Evolutionary conservation across 2,888 invertebrate species (phyloP), one percentile per base, ranked within the genome.

Genomic region (Euplagia quadripunctaria): DNA sequence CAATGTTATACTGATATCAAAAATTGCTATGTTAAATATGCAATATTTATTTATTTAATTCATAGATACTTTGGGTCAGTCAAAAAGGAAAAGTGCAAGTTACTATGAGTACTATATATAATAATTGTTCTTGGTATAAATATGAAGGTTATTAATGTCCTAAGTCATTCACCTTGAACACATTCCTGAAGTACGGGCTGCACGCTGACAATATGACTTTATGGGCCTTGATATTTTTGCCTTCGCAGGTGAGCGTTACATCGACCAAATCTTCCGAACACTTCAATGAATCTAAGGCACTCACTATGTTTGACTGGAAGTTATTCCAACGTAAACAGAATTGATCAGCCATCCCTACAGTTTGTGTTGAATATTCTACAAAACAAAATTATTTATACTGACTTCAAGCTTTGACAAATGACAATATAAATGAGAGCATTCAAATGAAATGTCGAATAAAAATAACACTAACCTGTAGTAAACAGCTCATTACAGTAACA

Each of bases 311-410:
- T 75, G 96, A 96, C 92, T 97, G 97, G 94, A 97, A 97, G 90
- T 97, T 97, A 91, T 97, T 97, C 97, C 97, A 97, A 94, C 97
- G 97, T 90, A 97, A 96, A 94, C 97, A 97, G 90, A 97, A 97
- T 91, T 97, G 97, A 93, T 97, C 97, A 88, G 96, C 95, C 96
- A 96, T 96, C 85, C 91, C 92, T 93, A 93, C 83, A 89, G 87
- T 88, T 86, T 89, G 76, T 86, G 83, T 87, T 86, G 85, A 86
- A 87, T 89, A 89, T 79, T 86, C 90, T 90, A 87, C 85, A 87
- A 92, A 90, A 88, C 87, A 90, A 88, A 87, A 85, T 83, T 81
- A 82, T 80, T 84, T 85, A 80, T 70, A 81, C 80, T 85, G 79
- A 86, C 82, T 85, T 82, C 77, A 79, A 81, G 79, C 80, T 85